A percentile compares a stretch with the other conserved stretches of the same genome.
phyloP scores from a whole-genome alignment of 2,888 invertebrate genomes.

The Tenthredo scrophulariae region DNA sequence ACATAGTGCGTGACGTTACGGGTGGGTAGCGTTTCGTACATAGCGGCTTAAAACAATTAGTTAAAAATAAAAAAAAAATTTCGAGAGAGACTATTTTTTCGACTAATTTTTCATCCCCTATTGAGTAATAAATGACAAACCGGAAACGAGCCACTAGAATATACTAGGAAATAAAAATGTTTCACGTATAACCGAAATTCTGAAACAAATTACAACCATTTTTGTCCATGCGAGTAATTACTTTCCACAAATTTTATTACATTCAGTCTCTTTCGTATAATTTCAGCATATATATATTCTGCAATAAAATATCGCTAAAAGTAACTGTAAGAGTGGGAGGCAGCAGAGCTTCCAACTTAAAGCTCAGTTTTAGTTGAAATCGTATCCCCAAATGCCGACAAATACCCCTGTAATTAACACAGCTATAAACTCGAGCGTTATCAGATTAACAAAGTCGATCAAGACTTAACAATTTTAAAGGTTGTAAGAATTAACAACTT shows the following conservation, averaged over 20 bases:
- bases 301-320: background rate
- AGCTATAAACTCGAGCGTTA: constrained; percentile 43
- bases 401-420: constrained; percentile 50
- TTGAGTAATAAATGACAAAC: background rate
- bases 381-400: constrained; percentile 15
- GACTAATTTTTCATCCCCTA: background rate
- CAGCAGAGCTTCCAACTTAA: background rate
- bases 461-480: constrained; percentile 50
- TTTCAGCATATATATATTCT: background rate
- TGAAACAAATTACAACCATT: background rate
- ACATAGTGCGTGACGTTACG: background rate
- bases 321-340: background rate
- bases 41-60: background rate
- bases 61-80: background rate
- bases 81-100: background rate
- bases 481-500: constrained; percentile 40
- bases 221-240: background rate
- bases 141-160: background rate
- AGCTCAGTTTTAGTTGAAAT: constrained; percentile 3
- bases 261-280: background rate
- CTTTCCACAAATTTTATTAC: background rate
- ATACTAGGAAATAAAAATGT: background rate
- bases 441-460: constrained; percentile 55
- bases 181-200: background rate
- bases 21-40: background rate